phyloP scores from a whole-genome alignment of 1,140 invertebrate species.

The Drosophila punjabiensis region DNA sequence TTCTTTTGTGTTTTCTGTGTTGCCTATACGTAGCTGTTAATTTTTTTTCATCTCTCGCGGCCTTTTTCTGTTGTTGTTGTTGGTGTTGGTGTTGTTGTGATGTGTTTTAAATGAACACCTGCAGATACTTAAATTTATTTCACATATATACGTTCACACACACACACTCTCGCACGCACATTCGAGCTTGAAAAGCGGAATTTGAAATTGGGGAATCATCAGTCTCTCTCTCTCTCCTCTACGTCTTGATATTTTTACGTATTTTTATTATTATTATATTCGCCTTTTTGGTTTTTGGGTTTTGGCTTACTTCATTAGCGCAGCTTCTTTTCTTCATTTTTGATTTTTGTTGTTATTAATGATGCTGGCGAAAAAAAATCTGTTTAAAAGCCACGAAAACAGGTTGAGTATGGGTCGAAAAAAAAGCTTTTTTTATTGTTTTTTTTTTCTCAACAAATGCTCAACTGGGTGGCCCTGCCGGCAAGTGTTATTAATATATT shows the following conservation, averaged over 20 bases:
- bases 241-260: conserved; percentile 33
- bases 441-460: conserved; percentile 7
- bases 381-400: conserved; percentile 41
- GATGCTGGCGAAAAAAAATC: conserved; percentile 61
- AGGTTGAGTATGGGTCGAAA: conserved; percentile 39
- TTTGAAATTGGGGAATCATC: conserved; percentile 83
- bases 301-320: conserved; percentile 75
- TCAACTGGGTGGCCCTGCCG: conserved; percentile 47
- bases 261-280: conserved; percentile 27
- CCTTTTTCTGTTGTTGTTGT: conserved; percentile 71
- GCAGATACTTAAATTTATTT: conserved; percentile 85
- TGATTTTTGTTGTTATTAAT: conserved; percentile 61
- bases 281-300: conserved; percentile 18
- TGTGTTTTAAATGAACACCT: conserved; percentile 85
- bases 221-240: conserved; percentile 53
- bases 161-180: conserved; percentile 16
- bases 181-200: conserved; percentile 71
- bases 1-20: conserved; percentile 61
- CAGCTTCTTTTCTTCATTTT: conserved; percentile 43
- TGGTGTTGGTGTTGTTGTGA: conserved; percentile 74
- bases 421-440: conserved; percentile 25
- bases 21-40: conserved; percentile 73
- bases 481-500: conserved; percentile 30
- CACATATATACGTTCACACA: conserved; percentile 22
- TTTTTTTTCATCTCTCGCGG: conserved; percentile 60